These are phyloP conservation scores for Cyclophora punctaria DNA, from an alignment of 2,888 invertebrate genomes.

Conservation along the genomic window DNA sequence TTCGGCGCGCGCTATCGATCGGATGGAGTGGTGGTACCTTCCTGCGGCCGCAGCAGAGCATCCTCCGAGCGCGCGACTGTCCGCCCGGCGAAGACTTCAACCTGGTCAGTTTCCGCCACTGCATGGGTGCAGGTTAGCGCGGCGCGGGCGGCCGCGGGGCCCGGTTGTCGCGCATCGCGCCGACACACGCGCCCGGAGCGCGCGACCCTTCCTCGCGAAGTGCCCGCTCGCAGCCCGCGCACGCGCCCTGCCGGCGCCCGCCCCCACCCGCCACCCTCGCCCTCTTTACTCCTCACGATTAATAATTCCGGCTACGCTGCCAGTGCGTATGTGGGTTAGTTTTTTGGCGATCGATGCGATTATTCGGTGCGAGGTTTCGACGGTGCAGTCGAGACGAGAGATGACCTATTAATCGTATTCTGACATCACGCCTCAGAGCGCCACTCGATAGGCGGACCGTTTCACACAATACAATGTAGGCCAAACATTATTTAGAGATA, in stretches of 20 bases:
- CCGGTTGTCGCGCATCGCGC: constrained; percentile 66
- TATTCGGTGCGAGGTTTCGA: constrained; percentile 66
- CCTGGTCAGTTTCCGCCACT: constrained; percentile 89
- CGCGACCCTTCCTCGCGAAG: constrained; percentile 70
- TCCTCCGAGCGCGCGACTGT: constrained; percentile 85
- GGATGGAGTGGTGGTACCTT: constrained; percentile 80
- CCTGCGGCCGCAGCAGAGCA: constrained; percentile 96
- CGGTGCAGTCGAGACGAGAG: constrained; percentile 55
- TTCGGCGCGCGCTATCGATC: constrained; percentile 72
- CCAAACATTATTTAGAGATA: constrained; percentile 19
- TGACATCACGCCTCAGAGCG: constrained; percentile 41
- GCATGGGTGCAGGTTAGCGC: constrained; percentile 83
- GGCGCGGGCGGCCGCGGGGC: constrained; percentile 73
- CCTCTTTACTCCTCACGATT: constrained; percentile 65
- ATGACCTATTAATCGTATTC: constrained; percentile 60
- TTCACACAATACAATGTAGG: constrained; percentile 20
- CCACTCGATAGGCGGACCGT: constrained; percentile 20
- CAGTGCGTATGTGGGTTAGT: constrained; percentile 75
- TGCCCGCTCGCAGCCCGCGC: constrained; percentile 59
- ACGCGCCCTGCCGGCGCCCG: constrained; percentile 38
- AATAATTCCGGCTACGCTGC: constrained; percentile 74
- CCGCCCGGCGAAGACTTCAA: constrained; percentile 81
- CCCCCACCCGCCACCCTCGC: constrained; percentile 34
- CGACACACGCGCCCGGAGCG: constrained; percentile 62
- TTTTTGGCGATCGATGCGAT: constrained; percentile 75